Evolutionary conservation across 2,113 vertebrate species (phyloP).

Genomic region (Girardinichthys multiradiatus): DNA sequence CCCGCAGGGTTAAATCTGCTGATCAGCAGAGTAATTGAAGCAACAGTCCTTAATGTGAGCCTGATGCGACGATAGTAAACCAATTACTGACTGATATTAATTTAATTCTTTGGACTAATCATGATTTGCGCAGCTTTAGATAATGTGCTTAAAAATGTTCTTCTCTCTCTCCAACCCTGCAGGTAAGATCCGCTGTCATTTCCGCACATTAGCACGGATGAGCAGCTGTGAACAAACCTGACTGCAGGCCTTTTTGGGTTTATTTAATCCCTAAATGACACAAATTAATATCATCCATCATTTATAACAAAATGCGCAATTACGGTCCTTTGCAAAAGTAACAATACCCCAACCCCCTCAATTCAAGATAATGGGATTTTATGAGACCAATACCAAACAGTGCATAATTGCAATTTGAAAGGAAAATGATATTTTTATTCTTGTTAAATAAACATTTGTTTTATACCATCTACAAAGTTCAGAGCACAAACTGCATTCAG

Average conservation of each 20-base stretch:
- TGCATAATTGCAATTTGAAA: no score
- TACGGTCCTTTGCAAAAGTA: not conserved
- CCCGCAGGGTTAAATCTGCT: constrained; percentile 52
- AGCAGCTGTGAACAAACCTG: constrained; percentile 38
- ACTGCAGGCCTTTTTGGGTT: constrained; percentile 4
- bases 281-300: constrained; percentile 44
- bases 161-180: no score
- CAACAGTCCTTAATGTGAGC: constrained; percentile 43
- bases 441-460: no score
- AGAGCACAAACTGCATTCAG: no score
- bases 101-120: constrained; percentile 32
- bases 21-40: constrained; percentile 56
- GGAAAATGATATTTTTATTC: no score
- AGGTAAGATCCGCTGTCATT: constrained; percentile 12
- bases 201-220: constrained; percentile 22
- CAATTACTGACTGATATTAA: constrained; percentile 46
- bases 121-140: constrained; percentile 12
- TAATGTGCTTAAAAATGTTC: not conserved
- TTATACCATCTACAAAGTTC: no score
- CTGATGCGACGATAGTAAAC: constrained; percentile 29
- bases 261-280: constrained; percentile 27
- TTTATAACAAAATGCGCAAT: not conserved
- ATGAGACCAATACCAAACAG: no score
- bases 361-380: no score
- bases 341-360: no score